Evolutionary conservation across 2,113 vertebrate genomes (phyloP), one percentile per base, ranked within the genome.

Genomic region (Vulpes vulpes): DNA sequence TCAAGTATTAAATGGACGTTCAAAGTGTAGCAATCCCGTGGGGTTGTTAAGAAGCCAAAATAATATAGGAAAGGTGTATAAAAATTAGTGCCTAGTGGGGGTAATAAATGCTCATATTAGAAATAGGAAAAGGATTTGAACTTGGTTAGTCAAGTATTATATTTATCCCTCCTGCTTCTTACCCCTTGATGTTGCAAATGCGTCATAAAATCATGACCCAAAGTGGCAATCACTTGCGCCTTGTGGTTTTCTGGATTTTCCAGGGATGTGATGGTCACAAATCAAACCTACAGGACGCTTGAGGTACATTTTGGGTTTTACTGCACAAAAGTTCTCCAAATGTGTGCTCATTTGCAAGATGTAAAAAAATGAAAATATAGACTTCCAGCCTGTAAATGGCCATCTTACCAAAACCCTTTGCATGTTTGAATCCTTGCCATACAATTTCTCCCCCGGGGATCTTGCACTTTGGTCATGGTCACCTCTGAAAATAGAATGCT

Each of bases 41-140:
- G 22, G 2, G 2, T 67, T 92, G 25, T 78, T 84, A 55, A 89
- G 86, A 94, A 60, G 15, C 84, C 20, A 53, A 73, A 94, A 89
- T 49, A 74, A 88, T 25, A 69, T 11, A 82, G 27, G 4, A 83
- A 89, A 83, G 5, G 0, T 57, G 35, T 53, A 73, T 25, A 87
- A 55, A 93, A 55, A 89, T 55, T n/a, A 3, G 53, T 92, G 64
- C 2, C 4, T 35, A 49, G 10, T 17, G 25, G 17, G 16, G 27
- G 14, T 87, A 95, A 78, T 79, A 96, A 71, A 90, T 64, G 27
- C 8, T 73, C 22, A n/a, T 30, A 51, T 30, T 71, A 91, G 25
- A 94, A 95, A 14, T 15, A 35, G 25, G 51, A 62, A 55, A 59
- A 73, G 11, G 15, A 81, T 32, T 92, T 95, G n/a, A 84, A 80